Conservation (phyloP, 1,140 invertebrate species). For the Formica exsecta region DNA sequence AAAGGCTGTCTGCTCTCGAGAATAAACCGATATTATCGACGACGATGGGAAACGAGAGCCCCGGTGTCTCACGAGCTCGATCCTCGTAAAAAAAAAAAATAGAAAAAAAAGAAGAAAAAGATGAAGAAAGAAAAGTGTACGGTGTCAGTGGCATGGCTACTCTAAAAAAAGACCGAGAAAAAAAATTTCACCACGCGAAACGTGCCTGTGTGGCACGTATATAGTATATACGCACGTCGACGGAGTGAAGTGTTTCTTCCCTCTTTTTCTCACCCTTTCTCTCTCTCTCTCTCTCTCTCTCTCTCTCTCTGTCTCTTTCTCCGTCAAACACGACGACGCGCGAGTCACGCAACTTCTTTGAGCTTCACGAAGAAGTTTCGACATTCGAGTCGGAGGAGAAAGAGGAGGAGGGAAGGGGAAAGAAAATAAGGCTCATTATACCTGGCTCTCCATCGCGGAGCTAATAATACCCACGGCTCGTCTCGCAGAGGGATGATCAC, state of each 20-base stretch:
- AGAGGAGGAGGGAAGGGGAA: conserved; percentile 20
- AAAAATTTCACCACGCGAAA: conserved; percentile 41
- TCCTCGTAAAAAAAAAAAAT: not conserved
- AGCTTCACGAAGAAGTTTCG: conserved; percentile 54
- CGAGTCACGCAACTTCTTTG: conserved; percentile 50
- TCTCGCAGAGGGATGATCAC: conserved; percentile 51
- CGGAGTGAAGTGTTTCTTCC: conserved; percentile 28
- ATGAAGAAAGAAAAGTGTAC: not conserved
- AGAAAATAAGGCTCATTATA: conserved; percentile 63
- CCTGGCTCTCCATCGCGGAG: conserved; percentile 38
- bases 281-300: not conserved
- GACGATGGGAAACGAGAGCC: conserved; percentile 24
- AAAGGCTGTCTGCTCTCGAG: conserved; percentile 27
- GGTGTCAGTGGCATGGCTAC: conserved; percentile 26
- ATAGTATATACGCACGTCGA: conserved; percentile 31
- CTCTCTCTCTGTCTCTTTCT: not conserved
- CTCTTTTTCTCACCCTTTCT: not conserved
- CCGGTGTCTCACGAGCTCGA: conserved; percentile 20
- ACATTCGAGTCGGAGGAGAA: conserved; percentile 50
- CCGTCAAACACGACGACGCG: conserved; percentile 41
- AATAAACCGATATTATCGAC: conserved; percentile 52
- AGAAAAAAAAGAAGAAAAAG: not conserved
- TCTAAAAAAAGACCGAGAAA: conserved; percentile 19
- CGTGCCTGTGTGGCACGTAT: not conserved
- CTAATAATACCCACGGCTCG: conserved; percentile 52